Percentiles rank a stretch among this genome's conserved stretches.
Conservation (phyloP, 1,140 invertebrate species). For the Parapsyche elsis region DNA sequence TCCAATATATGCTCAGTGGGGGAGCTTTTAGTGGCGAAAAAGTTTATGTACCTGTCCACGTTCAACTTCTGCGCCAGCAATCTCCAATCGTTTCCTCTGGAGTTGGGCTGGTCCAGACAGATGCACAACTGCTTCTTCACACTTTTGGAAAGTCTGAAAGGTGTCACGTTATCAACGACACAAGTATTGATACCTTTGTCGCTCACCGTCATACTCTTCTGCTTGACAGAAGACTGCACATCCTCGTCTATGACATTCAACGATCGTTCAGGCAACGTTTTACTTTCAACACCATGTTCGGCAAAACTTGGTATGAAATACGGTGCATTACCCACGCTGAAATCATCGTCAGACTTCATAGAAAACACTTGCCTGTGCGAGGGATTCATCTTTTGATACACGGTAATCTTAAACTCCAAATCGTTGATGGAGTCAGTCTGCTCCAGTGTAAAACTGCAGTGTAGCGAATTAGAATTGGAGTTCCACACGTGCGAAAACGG, state of each 20-base stretch:
- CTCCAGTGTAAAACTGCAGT: conserved; percentile 89
- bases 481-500: conserved; percentile 94
- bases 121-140: conserved; percentile 88
- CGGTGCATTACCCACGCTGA: conserved; percentile 41
- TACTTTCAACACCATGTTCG: conserved; percentile 48
- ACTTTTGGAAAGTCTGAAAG: conserved; percentile 82
- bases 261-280: conserved; percentile 50
- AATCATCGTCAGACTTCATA: conserved; percentile 56
- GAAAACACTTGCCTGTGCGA: conserved; percentile 67
- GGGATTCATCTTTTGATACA: conserved; percentile 66
- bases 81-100: conserved; percentile 94
- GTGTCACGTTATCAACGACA: conserved; percentile 65
- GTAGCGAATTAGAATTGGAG: conserved; percentile 85
- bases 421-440: conserved; percentile 68
- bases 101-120: conserved; percentile 90
- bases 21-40: conserved; percentile 94
- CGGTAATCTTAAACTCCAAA: conserved; percentile 65
- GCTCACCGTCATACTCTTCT: conserved; percentile 68
- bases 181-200: conserved; percentile 70
- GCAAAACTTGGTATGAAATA: neutral
- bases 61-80: conserved; percentile 89
- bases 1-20: conserved; percentile 97
- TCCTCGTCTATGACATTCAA: conserved; percentile 61
- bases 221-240: conserved; percentile 60
- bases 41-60: conserved; percentile 95